phyloP scores from a whole-genome alignment of 2,888 invertebrate species.

The Amitus sp. region DNA sequence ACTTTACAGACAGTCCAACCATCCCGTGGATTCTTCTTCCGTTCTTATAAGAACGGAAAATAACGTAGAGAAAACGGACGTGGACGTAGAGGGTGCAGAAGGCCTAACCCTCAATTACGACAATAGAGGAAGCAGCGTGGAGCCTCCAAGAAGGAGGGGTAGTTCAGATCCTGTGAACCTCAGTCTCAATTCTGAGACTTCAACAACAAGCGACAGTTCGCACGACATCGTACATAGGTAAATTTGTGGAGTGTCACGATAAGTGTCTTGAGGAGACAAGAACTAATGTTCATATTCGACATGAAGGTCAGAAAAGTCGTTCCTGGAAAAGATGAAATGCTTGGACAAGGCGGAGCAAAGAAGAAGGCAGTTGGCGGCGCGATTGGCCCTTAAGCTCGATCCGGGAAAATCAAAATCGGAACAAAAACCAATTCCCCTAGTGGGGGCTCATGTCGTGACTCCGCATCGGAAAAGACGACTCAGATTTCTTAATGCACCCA shows the following conservation, averaged over 20 bases:
- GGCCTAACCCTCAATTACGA: conserved; percentile 60
- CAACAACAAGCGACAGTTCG: conserved; percentile 60
- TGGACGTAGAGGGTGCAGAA: conserved; percentile 66
- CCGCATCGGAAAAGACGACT: conserved; percentile 87
- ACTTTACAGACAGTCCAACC: conserved; percentile 60
- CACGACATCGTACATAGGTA: conserved; percentile 60
- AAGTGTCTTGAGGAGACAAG: too few relatives aligned
- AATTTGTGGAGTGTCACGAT: too few relatives aligned
- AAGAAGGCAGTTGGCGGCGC: conserved; percentile 58
- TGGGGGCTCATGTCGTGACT: conserved; percentile 86
- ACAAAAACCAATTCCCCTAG: conserved; percentile 75
- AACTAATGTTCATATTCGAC: too few relatives aligned
- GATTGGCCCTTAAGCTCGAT: conserved; percentile 74
- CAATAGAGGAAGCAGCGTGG: conserved; percentile 61
- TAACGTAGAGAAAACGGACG: conserved; percentile 61
- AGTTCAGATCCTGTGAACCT: conserved; percentile 87
- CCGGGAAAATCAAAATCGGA: conserved; percentile 73
- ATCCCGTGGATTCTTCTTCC: conserved; percentile 64
- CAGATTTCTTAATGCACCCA: conserved; percentile 87
- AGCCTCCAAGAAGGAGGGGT: conserved; percentile 74
- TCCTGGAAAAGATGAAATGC: conserved; percentile 60
- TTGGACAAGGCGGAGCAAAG: conserved; percentile 61
- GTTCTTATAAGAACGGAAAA: conserved; percentile 64
- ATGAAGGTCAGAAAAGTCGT: conserved; percentile 57
- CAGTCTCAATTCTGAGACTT: conserved; percentile 66